Conservation (phyloP, 2,888 invertebrate species). For the Lasioglossum villosulum region DNA sequence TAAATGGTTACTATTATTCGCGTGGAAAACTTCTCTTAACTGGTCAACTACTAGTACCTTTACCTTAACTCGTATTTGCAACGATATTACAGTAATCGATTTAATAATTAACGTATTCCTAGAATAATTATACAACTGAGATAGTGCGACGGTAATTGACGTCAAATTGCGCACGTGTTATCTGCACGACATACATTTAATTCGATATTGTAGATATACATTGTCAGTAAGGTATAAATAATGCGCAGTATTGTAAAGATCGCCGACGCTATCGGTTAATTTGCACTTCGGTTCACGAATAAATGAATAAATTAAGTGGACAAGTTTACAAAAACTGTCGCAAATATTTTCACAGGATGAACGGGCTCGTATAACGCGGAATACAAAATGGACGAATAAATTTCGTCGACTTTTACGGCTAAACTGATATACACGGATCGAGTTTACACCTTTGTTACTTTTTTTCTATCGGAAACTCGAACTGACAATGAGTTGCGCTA, state of each 20-base stretch:
- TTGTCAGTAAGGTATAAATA: neutral
- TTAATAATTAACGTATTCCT: no score
- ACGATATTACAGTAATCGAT: no score
- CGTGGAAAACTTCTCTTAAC: no score
- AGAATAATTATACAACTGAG: no score
- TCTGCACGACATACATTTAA: neutral
- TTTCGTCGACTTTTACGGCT: neutral
- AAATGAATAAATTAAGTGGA: neutral
- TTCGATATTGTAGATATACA: neutral
- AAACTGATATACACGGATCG: neutral
- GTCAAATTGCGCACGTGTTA: no score
- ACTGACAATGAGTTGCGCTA: slow-evolving; percentile 35
- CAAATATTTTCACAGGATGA: neutral
- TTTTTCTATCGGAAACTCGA: slow-evolving; percentile 2
- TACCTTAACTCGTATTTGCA: no score
- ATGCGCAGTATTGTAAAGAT: neutral
- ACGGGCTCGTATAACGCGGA: neutral
- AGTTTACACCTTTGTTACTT: neutral
- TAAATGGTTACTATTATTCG: no score
- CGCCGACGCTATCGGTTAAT: neutral
- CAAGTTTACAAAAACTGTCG: neutral
- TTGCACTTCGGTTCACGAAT: neutral
- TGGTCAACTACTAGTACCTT: no score
- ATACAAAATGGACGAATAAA: neutral
- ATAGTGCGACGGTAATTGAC: no score